phyloP scores from a whole-genome alignment of 2,888 invertebrate genomes.

The Drosophila basisetae region DNA sequence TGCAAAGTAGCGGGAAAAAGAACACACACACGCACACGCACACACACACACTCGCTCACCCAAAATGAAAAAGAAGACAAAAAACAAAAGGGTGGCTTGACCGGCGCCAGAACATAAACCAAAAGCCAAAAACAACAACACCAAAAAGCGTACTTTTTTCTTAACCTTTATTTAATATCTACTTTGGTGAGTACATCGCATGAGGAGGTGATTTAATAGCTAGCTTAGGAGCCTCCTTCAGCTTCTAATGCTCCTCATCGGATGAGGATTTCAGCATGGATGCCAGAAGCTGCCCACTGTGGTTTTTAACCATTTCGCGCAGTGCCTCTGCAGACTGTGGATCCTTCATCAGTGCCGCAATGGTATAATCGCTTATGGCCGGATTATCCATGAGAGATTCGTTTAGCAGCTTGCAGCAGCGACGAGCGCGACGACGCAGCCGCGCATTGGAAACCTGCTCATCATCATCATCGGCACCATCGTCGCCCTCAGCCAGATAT shows the following conservation, averaged over 20 bases:
- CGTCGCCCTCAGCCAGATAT: slow-evolving; percentile 92
- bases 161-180: slow-evolving; percentile 15
- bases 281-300: slow-evolving; percentile 34
- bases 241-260: slow-evolving; percentile 29
- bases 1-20: slow-evolving; percentile 18
- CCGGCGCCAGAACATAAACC: slow-evolving; percentile 54
- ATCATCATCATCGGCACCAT: slow-evolving; percentile 46
- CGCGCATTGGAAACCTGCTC: slow-evolving; percentile 31
- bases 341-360: slow-evolving; percentile 43
- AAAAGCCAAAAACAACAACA: slow-evolving; percentile 10
- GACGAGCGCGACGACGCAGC: slow-evolving; percentile 23
- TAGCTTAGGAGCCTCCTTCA: neutral
- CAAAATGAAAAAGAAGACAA: neutral
- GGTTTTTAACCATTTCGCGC: slow-evolving; percentile 18
- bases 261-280: slow-evolving; percentile 41
- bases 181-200: slow-evolving; percentile 1
- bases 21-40: neutral
- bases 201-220: slow-evolving; percentile 12
- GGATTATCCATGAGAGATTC: slow-evolving; percentile 54
- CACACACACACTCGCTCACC: neutral
- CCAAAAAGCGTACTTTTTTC: neutral
- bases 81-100: slow-evolving; percentile 56
- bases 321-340: slow-evolving; percentile 5
- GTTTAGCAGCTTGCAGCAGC: slow-evolving; percentile 31
- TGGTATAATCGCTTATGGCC: slow-evolving; percentile 22